phyloP scores from a whole-genome alignment of 2,113 vertebrate species.

The Cinclus cinclus region DNA sequence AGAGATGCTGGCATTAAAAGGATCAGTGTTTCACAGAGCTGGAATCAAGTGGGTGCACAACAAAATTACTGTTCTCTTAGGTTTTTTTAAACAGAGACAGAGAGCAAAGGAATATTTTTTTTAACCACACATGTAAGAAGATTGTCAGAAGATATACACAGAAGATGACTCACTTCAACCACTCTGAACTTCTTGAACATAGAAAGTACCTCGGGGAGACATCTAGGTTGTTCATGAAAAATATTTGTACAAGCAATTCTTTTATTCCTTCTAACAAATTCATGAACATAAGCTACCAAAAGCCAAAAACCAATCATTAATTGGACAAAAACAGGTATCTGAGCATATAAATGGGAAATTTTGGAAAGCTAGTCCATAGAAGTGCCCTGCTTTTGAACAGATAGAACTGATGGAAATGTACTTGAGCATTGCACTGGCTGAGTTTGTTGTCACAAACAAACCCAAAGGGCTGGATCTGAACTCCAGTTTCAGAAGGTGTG shows the following conservation, averaged over 20 bases:
- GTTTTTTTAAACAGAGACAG: neutral
- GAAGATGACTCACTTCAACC: neutral
- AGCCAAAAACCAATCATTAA: neutral
- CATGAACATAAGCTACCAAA: neutral
- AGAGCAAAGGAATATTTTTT: neutral
- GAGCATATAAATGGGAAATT: neutral
- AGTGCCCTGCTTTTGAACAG: neutral
- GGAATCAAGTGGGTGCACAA: neutral
- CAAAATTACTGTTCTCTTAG: neutral
- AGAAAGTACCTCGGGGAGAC: neutral
- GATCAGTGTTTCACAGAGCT: neutral
- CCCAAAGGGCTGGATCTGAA: neutral
- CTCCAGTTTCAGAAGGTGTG: neutral
- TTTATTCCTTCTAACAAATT: neutral
- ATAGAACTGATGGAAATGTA: neutral
- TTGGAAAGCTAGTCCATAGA: neutral
- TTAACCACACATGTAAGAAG: neutral
- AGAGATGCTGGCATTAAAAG: neutral
- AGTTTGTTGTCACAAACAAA: neutral
- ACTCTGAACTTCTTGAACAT: neutral
- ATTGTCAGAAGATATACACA: neutral
- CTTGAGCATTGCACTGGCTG: accelerated
- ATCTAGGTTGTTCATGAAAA: neutral
- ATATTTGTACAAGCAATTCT: neutral
- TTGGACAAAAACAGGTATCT: neutral